Conservation (phyloP, 2,113 vertebrate species). For the Dromiciops gliroides region DNA sequence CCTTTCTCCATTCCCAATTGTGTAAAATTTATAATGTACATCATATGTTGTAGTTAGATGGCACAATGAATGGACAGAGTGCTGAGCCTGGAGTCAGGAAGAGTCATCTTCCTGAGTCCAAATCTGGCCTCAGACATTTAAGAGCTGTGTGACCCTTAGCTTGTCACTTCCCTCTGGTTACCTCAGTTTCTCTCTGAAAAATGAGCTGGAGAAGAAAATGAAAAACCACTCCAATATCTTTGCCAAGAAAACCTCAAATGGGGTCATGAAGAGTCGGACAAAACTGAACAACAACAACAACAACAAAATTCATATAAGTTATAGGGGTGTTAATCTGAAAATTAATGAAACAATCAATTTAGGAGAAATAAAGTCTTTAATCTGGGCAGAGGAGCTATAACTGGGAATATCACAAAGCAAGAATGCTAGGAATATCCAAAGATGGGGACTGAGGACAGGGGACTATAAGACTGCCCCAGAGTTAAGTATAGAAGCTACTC, state of each 20-base stretch:
- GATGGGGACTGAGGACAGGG: too few species aligned
- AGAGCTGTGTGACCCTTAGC: background rate
- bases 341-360: too few species aligned
- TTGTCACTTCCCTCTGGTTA: background rate
- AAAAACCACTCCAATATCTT: background rate
- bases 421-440: too few species aligned
- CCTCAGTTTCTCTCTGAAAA: background rate
- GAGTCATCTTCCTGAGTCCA: background rate
- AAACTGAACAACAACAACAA: background rate
- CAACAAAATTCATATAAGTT: background rate
- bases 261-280: background rate
- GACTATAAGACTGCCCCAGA: too few species aligned
- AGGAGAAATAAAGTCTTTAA: too few species aligned
- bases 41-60: background rate
- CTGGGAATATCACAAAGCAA: too few species aligned
- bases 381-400: too few species aligned
- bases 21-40: background rate
- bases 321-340: too few species aligned
- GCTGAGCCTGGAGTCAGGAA: background rate
- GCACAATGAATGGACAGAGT: background rate
- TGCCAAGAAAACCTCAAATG: background rate
- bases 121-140: background rate
- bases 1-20: background rate
- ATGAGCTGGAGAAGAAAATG: background rate
- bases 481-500: too few species aligned